Conservation (phyloP, 2,797 vertebrate species). For the Sebastes matsubarae region DNA sequence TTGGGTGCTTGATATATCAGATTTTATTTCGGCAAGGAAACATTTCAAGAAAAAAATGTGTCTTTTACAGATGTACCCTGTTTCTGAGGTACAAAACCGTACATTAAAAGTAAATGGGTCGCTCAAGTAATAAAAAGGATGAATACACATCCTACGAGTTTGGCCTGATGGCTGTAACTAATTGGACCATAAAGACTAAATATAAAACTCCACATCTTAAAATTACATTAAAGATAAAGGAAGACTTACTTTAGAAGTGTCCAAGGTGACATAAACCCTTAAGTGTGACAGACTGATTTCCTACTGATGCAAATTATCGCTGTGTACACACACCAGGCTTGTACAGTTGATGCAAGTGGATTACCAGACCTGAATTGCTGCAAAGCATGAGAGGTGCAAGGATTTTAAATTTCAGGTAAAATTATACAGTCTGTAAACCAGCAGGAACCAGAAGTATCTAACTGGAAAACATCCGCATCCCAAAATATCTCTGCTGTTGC, state of each 20-base stretch:
- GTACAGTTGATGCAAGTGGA: slow-evolving; percentile 15
- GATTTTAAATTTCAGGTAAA: slow-evolving; percentile 20
- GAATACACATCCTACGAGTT: background rate
- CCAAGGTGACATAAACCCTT: background rate
- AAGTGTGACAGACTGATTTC: background rate
- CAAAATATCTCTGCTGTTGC: slow-evolving; percentile 37
- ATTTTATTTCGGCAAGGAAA: slow-evolving; percentile 5
- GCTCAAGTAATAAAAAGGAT: background rate
- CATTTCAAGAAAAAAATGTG: background rate
- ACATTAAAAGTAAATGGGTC: slow-evolving; percentile 10
- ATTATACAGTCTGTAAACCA: slow-evolving; percentile 12
- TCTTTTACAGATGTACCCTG: background rate
- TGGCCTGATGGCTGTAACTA: background rate
- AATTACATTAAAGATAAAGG: background rate
- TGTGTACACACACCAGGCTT: background rate
- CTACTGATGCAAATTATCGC: background rate
- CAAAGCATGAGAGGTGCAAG: slow-evolving; percentile 5
- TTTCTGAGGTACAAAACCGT: background rate
- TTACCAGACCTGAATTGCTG: slow-evolving; percentile 19
- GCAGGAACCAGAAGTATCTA: slow-evolving; percentile 8
- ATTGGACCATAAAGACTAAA: background rate
- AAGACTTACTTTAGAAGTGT: background rate
- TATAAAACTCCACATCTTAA: background rate
- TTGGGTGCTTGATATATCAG: background rate
- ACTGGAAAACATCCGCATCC: slow-evolving; percentile 38